Conservation (phyloP, 53 echinoderm and acorn worm genomes). For the Actinopyga echinites region DNA sequence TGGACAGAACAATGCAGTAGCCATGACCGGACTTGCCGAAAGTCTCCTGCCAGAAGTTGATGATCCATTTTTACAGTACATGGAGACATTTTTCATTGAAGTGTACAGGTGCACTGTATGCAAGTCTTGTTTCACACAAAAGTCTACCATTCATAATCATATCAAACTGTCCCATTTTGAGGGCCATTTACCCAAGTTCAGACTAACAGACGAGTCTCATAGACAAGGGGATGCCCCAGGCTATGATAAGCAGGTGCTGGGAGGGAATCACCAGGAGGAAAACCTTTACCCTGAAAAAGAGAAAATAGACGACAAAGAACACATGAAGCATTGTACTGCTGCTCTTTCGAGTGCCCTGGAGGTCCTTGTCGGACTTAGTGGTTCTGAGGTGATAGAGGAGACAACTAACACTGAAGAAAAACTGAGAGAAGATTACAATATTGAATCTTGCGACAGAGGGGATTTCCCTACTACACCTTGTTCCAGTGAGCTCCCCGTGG, state of each 20-base stretch:
- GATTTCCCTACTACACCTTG: too few relatives aligned
- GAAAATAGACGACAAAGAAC: slow-evolving; percentile 13
- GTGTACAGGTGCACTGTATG: slow-evolving; percentile 86
- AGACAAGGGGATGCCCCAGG: too few relatives aligned
- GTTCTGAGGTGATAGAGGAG: slow-evolving; percentile 4
- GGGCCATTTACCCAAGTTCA: too few relatives aligned
- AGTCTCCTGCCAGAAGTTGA: not conserved
- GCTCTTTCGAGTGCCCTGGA: slow-evolving; percentile 64
- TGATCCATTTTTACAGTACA: slow-evolving; percentile 13
- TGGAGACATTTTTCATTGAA: slow-evolving; percentile 55
- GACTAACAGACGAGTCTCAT: too few relatives aligned
- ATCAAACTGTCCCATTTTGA: slow-evolving; percentile 29
- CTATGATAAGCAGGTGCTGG: too few relatives aligned
- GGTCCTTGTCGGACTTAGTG: slow-evolving; percentile 67
- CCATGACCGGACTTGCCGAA: slow-evolving; percentile 14
- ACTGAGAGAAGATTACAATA: not conserved
- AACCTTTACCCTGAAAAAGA: not conserved
- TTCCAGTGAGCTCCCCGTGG: too few relatives aligned
- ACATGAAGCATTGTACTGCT: not conserved
- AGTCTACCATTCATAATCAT: slow-evolving; percentile 58
- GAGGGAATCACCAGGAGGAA: not conserved
- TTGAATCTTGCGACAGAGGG: too few relatives aligned
- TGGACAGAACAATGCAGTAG: not conserved
- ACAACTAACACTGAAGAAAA: not conserved
- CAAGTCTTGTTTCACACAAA: slow-evolving; percentile 61